Evolutionary conservation across 1,140 invertebrate species (phyloP), one percentile per base, ranked within the genome.

Genomic region (Pomacea maculata): DNA sequence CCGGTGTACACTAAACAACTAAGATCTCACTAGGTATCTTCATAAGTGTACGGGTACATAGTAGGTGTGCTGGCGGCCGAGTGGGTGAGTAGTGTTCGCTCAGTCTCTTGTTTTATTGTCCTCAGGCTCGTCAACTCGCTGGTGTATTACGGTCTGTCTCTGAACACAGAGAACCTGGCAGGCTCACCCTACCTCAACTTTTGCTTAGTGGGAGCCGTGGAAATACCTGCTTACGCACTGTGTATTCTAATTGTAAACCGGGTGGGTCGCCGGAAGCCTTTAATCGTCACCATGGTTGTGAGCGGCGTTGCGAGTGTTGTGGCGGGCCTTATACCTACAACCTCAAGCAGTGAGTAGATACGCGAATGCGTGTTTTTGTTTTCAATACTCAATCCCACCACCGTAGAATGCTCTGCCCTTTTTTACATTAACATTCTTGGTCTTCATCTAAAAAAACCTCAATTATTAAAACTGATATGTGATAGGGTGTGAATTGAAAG

Each of bases 111-210:
- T 81, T 70, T 76, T 83, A 81, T 78, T 75, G 84, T 83, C 88
- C 90, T 19, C 84, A 95, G 94, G 95, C 96, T 96, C 86, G 95
- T 95, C 19, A 95, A 95, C 87, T 95, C 94, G 75, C 94, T 95
- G 70, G 94, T 95, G 12, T 96, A 96, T 89, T 96, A 96, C 85
- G 96, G 95, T 1, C 88, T 97, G 9, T 95, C 95, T 0, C 95
- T 95, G 93, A 95, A 95, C 86, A 94, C 95, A 4, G 94, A 94
- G 55, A 94, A 94, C 86, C 92, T 96, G 65, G 95, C 94, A 34
- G 95, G 95, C 9, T 95, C 95, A 87, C 93, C 94, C 61, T 95
- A 95, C 80, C 82, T 96, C 12, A 96, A 95, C 88, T 96, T 96
- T 89, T 92, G 94, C 79, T 92, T 96, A 81, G 94, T 94, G 14